phyloP scores from a whole-genome alignment of 2,113 vertebrate species.

The Pseudonaja textilis region DNA sequence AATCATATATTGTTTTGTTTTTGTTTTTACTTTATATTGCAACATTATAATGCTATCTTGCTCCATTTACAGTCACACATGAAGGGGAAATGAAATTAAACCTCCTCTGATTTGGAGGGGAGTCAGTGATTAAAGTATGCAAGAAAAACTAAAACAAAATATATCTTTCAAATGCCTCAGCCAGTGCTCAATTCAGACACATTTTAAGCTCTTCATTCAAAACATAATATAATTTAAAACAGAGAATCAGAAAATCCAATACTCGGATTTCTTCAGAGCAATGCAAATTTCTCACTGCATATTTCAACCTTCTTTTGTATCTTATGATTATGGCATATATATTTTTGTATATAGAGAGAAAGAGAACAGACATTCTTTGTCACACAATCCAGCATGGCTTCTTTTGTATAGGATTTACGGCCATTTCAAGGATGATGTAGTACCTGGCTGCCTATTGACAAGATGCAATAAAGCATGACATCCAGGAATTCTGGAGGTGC shows the following conservation, averaged over 20 bases:
- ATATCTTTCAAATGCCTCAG: background rate
- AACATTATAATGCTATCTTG: background rate
- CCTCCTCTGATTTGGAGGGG: background rate
- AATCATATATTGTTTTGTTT: too few relatives aligned
- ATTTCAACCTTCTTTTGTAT: background rate
- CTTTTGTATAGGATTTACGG: constrained; percentile 25
- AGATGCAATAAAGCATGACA: background rate
- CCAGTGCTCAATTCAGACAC: too few relatives aligned
- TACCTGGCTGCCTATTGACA: background rate
- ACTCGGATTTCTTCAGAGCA: background rate
- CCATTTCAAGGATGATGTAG: background rate
- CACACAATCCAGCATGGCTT: constrained; percentile 8
- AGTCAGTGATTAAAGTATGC: background rate
- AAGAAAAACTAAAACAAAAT: background rate
- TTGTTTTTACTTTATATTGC: background rate
- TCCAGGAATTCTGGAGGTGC: background rate
- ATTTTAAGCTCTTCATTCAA: background rate
- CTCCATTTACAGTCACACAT: background rate
- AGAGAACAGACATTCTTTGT: background rate
- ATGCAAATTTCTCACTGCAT: background rate
- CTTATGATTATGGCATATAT: background rate
- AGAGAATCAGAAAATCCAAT: background rate
- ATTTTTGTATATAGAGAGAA: background rate
- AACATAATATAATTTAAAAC: background rate
- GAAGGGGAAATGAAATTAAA: background rate